These are phyloP conservation scores for Oceanodroma tethys DNA, from an alignment of 2,113 vertebrate genomes.

Conservation along the genomic window DNA sequence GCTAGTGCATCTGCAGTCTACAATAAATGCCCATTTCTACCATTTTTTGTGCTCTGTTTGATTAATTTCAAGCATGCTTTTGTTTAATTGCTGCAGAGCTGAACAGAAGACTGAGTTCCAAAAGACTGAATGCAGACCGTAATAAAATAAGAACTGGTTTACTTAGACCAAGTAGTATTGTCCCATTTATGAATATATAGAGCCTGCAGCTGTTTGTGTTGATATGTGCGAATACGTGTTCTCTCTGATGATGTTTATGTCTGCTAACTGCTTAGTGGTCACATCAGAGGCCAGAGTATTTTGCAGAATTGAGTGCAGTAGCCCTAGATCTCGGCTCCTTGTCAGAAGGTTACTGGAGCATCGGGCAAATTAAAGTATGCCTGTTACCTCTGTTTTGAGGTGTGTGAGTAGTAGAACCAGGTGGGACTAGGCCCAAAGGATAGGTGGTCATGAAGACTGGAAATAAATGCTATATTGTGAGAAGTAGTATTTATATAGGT, in stretches of 20 bases:
- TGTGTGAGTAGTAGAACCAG: neutral
- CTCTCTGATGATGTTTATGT: neutral
- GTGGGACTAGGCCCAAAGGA: neutral
- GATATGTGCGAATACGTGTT: accelerated
- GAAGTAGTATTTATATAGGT: neutral
- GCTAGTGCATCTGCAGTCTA: neutral
- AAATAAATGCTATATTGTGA: neutral
- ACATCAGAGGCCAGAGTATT: neutral
- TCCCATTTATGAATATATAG: neutral
- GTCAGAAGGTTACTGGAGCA: neutral
- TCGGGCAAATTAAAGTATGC: neutral
- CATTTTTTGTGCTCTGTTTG: neutral
- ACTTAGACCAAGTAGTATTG: neutral
- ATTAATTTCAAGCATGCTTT: neutral
- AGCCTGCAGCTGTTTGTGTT: neutral
- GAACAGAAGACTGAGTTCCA: neutral
- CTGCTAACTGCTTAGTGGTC: neutral
- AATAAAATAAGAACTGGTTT: neutral
- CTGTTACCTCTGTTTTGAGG: neutral
- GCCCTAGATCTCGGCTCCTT: neutral
- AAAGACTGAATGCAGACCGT: neutral
- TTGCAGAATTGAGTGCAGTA: neutral
- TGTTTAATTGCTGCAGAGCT: neutral
- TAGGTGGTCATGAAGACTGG: neutral
- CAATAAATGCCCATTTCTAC: neutral